Conservation (phyloP, 2,797 vertebrate species). For the Triplophysa bombifrons region DNA sequence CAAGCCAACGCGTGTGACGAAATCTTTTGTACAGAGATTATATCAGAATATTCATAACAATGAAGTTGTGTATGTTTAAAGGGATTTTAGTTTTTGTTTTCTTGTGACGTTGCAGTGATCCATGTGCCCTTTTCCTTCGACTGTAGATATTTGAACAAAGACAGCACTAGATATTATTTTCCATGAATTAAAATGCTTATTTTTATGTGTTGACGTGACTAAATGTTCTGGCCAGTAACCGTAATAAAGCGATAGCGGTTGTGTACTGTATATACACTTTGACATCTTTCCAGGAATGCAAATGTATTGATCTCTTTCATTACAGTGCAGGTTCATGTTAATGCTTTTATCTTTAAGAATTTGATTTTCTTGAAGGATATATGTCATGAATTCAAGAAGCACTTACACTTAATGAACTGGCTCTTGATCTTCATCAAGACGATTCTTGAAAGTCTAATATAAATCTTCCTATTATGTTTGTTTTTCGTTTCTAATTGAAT, state of each 20-base stretch:
- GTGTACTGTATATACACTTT: not conserved
- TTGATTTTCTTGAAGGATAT: not conserved
- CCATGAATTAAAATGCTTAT: constrained; percentile 50
- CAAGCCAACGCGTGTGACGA: constrained; percentile 50
- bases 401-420: not conserved
- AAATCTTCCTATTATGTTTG: constrained; percentile 15
- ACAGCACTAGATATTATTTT: constrained; percentile 69
- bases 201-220: no score
- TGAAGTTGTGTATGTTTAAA: constrained; percentile 88
- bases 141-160: constrained; percentile 80
- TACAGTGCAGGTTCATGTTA: not conserved
- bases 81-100: constrained; percentile 84
- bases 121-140: constrained; percentile 86
- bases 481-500: not conserved
- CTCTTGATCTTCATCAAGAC: not conserved
- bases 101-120: constrained; percentile 83
- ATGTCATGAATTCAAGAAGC: not conserved
- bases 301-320: not conserved
- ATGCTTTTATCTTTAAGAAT: not conserved
- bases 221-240: no score
- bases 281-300: not conserved
- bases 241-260: no score
- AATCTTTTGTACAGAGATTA: constrained; percentile 81
- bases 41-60: constrained; percentile 66
- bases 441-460: not conserved